These are phyloP conservation scores for Spodoptera frugiperda DNA, from an alignment of 1,140 invertebrate genomes.

Conservation along the genomic window DNA sequence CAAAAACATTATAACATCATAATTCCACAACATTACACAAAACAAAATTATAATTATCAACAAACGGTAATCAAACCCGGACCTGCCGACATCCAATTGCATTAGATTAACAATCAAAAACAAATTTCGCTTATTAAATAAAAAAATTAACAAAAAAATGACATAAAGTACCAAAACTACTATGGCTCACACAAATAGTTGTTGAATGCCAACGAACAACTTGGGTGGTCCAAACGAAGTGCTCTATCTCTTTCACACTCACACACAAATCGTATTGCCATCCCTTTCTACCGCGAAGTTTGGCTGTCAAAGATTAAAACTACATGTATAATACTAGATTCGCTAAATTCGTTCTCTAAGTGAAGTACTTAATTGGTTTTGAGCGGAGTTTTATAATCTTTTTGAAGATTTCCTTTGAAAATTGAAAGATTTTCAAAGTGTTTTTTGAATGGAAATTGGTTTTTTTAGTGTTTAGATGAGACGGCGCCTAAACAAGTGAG, in stretches of 20 bases:
- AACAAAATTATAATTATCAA: neutral
- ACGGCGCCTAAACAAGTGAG: too few species aligned
- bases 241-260: conserved; percentile 52
- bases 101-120: conserved; percentile 1
- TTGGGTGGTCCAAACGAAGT: conserved; percentile 71
- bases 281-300: conserved; percentile 51
- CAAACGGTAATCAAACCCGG: conserved; percentile 4
- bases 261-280: conserved; percentile 1
- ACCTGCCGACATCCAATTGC: conserved; percentile 1
- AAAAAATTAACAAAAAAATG: conserved; percentile 3
- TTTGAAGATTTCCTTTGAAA: conserved; percentile 12
- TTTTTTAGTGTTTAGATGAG: neutral
- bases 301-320: conserved; percentile 65
- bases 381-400: conserved; percentile 2
- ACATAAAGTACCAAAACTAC: conserved; percentile 39
- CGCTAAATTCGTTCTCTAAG: conserved; percentile 29
- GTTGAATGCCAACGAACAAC: conserved; percentile 62
- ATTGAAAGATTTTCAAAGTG: too few species aligned
- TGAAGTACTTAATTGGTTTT: conserved; percentile 15
- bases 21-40: neutral
- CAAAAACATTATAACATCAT: neutral
- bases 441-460: conserved; percentile 4
- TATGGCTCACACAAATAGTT: conserved; percentile 9
- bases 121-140: conserved; percentile 30
- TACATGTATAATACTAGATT: conserved; percentile 33